phyloP scores from a whole-genome alignment of 1,140 invertebrate species.

The Coptotermes formosanus region DNA sequence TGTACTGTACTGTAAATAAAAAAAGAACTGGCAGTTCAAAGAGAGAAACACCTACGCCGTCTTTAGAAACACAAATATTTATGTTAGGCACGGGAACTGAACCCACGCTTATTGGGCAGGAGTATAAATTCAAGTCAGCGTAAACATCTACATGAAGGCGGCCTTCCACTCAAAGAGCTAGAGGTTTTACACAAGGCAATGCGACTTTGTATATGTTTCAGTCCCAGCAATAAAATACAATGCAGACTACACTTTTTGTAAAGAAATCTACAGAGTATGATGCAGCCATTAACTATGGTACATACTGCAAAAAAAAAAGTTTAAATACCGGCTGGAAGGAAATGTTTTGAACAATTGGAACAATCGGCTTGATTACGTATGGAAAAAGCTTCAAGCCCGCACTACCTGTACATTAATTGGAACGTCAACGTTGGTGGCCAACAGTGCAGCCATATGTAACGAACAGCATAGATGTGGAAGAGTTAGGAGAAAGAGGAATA shows the following conservation, averaged over 20 bases:
- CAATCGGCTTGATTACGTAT: conserved; percentile 5
- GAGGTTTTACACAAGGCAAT: not conserved
- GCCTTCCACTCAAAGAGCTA: not conserved
- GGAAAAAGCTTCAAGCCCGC: not conserved
- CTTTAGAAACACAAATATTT: too few species aligned
- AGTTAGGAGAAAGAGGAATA: conserved; percentile 26
- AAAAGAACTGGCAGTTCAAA: too few species aligned
- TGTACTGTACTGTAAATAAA: too few species aligned
- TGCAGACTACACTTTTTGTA: not conserved
- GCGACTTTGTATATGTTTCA: not conserved
- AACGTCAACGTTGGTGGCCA: conserved; percentile 37
- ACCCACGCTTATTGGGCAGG: too few species aligned
- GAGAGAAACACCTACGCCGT: too few species aligned
- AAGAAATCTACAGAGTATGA: not conserved
- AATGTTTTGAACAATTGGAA: not conserved
- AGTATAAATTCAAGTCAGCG: too few species aligned
- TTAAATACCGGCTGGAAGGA: not conserved
- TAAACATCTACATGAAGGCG: not conserved
- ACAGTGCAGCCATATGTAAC: conserved; percentile 46
- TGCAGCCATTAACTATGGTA: not conserved
- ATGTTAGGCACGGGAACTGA: too few species aligned
- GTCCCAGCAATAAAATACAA: not conserved
- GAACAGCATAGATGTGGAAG: conserved; percentile 33
- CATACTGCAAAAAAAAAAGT: not conserved
- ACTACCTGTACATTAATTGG: not conserved